Base-by-base conservation (phyloP, 2,888 invertebrate species). In the Andrena trimmerana region DNA sequence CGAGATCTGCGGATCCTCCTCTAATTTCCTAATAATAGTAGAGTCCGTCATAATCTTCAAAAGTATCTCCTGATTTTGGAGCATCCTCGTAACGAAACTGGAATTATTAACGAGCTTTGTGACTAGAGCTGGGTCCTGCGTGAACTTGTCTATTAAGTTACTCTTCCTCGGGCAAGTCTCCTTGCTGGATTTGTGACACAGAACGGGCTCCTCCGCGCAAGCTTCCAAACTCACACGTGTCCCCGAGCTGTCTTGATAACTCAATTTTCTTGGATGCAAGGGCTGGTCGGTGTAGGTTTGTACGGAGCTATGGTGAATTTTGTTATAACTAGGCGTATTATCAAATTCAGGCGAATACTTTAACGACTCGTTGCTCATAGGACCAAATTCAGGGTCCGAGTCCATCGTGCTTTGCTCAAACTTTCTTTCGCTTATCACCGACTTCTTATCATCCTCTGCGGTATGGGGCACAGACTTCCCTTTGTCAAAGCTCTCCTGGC, bases 1-100 rank as follows among this genome's bases (percentile, higher is more conserved):
- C 0, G 87, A 89, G 13, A 93, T 86, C 52, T 91, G 86, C 2
- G 93, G 93, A 88, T 94, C 93, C n/a, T 87, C 76, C 2, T 89
- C 81, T 16, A 94, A 82, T 54, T 88, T 91, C 2, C 78, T 85
- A 0, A 91, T 81, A 13, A 91, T 85, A 29, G 85, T 89, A 2
- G 91, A 89, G 63, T 92, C 89, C 10, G 89, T 87, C 42, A 93
- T 84, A 33, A 93, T 89, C 54, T 92, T 93, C 20, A 88, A 24
- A 33, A 93, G 70, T 24, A 92, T 31, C 36, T 89, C 87, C 63
- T 90, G 89, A 84, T 93, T 90, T 50, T 90, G 88, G 74, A 93
- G 85, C 74, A 93, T 86, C 80, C 91, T 93, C 20, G 91, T 84
- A 2, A 93, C 72, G 29, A 93, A 76, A 84, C 79, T 90, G 36